Conservation (phyloP, 2,113 vertebrate genomes). For the Pseudorectes ferrugineus region DNA sequence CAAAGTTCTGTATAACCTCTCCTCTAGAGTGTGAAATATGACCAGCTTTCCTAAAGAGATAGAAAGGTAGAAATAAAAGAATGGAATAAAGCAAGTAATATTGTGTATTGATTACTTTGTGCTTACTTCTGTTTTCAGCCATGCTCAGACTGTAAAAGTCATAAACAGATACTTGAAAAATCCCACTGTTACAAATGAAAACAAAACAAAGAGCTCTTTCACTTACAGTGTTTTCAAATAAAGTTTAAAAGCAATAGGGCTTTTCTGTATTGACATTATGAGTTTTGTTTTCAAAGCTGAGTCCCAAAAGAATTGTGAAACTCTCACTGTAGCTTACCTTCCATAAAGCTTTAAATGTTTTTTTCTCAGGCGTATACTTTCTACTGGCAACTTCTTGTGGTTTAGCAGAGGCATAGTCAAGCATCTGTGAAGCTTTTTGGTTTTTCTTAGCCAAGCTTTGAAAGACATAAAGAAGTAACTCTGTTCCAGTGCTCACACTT, state of each 20-base stretch:
- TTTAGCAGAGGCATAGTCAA: not conserved
- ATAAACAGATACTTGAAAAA: slow-evolving; percentile 36
- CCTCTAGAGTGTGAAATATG: not conserved
- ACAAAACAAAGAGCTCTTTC: slow-evolving; percentile 31
- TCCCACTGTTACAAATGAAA: not conserved
- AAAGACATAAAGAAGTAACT: not conserved
- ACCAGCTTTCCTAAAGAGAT: not conserved
- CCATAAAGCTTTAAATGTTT: not conserved
- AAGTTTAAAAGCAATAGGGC: not conserved
- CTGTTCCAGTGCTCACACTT: not conserved
- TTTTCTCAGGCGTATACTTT: not conserved
- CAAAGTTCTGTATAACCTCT: not conserved
- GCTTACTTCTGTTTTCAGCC: not conserved
- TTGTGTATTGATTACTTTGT: not conserved
- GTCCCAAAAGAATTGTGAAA: slow-evolving; percentile 41
- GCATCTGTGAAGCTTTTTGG: not conserved
- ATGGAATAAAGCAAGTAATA: not conserved
- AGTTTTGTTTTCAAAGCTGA: slow-evolving; percentile 36
- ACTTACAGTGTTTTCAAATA: not conserved
- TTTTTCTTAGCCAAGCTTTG: not conserved
- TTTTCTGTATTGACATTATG: not conserved
- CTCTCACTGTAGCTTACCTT: not conserved
- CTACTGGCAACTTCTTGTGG: not conserved
- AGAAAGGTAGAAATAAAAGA: not conserved
- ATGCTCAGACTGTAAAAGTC: not conserved